Evolutionary conservation across 1,140 invertebrate species (phyloP), one percentile per base, ranked within the genome.

Genomic region (Bombyx mandarina): DNA sequence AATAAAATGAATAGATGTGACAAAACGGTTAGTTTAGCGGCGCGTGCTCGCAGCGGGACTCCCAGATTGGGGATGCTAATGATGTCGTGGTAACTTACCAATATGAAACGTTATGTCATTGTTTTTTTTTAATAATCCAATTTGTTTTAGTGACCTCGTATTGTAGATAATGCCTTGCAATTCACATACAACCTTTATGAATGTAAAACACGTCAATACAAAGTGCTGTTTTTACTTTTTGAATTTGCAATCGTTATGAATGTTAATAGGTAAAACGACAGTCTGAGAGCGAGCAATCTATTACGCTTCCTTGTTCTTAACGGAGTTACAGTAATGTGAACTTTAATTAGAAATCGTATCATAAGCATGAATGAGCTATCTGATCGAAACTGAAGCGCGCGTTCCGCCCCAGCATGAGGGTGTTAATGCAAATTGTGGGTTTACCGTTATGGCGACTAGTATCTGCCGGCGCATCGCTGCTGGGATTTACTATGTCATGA

Each of bases 31-130:
- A 55, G 62, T 72, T 68, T 75, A 73, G 72, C 62, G 73, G 66
- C 77, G 77, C 77, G 80, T 83, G 79, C 71, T 71, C 77, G 58
- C 75, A 54, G 57, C 73, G 63, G 82, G 82, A 71, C 65, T 58
- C 50, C 57, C 59, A 48, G 48, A 49, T 22, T 22, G 9, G 7
- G 48, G 9, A 7, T 7, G n/a, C n/a, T 49, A 12, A n/a, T 49
- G 48, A 35, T 35, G 26, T 35, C 26, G 26, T 35, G 26, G 26
- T 35, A 35, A 35, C 26, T 35, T 35, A 35, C 26, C 26, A 5
- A 35, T 35, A 35, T 35, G 26, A 35, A 35, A 35, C 26, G 4
- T 35, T 35, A 35, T 35, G 26, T 1, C 26, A 35, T 5, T 35
- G 26, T 35, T 35, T 35, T 5, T 35, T 35, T 35, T 35, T 35